Conservation (phyloP, 2,113 vertebrate species). For the Ornithorhynchus anatinus region DNA sequence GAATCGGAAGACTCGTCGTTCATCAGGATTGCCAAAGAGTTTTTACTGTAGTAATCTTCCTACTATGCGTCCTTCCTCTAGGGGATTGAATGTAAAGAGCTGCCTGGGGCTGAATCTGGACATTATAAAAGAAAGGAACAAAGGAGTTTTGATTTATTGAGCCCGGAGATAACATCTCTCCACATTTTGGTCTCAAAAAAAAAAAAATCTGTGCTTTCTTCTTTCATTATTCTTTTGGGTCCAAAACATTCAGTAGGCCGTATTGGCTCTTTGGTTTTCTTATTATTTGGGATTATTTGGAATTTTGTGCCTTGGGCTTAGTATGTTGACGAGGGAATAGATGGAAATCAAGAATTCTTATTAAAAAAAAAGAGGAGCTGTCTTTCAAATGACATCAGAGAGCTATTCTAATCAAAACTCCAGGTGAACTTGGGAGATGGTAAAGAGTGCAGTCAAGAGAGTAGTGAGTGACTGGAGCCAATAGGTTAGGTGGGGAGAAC, state of each 20-base stretch:
- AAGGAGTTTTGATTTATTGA: background rate
- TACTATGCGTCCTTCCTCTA: background rate
- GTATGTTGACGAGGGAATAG: too few relatives aligned
- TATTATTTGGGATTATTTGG: background rate
- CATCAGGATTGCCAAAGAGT: background rate
- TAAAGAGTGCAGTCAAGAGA: too few relatives aligned
- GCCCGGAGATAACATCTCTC: background rate
- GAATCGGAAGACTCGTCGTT: background rate
- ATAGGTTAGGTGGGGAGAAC: too few relatives aligned
- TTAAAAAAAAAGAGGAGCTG: too few relatives aligned
- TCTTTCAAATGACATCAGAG: too few relatives aligned
- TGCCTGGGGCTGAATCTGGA: background rate
- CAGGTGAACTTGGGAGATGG: too few relatives aligned
- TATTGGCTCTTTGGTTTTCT: background rate
- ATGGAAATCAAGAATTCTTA: too few relatives aligned
- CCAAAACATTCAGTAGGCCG: background rate
- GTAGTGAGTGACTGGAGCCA: too few relatives aligned
- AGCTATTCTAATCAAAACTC: too few relatives aligned
- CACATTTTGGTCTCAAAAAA: too few relatives aligned
- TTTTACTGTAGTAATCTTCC: background rate
- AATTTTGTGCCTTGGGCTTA: background rate
- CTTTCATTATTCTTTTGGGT: background rate
- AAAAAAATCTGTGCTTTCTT: background rate
- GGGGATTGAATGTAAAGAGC: conserved; percentile 1
- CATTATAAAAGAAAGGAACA: background rate